Percentiles rank a stretch among this genome's conserved stretches.
Conservation (phyloP, 2,113 vertebrate genomes). For the Dromiciops gliroides region DNA sequence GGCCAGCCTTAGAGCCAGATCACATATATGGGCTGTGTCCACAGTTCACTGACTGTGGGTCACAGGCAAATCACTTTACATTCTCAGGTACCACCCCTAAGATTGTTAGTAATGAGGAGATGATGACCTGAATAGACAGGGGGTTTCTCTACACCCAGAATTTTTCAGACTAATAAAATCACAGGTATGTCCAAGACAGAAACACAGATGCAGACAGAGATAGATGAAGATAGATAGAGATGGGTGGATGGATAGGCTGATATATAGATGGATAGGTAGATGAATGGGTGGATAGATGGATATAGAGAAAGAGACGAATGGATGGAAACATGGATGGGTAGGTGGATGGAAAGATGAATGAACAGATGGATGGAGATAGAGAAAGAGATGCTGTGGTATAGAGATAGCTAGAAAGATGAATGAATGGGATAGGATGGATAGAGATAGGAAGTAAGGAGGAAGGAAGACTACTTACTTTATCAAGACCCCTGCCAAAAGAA, state of each 20-base stretch:
- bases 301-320: background rate
- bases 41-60: background rate
- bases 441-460: background rate
- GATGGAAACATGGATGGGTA: background rate
- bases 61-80: background rate
- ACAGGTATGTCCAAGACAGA: background rate
- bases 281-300: background rate
- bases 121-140: background rate
- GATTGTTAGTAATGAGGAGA: background rate
- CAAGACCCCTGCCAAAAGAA: background rate
- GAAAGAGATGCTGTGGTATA: background rate
- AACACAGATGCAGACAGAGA: background rate
- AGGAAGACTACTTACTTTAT: background rate
- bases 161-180: background rate
- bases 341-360: too few species aligned
- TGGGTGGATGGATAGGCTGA: background rate
- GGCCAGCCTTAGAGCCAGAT: background rate
- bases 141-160: background rate
- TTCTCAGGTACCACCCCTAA: background rate
- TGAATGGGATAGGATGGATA: background rate
- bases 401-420: too few species aligned
- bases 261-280: too few species aligned
- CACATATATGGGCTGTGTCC: background rate
- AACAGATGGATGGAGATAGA: background rate
- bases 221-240: background rate